A percentile compares a stretch with the other conserved stretches of the same genome.
phyloP scores from a whole-genome alignment of 2,113 vertebrate species.

The Indicator maculatus region DNA sequence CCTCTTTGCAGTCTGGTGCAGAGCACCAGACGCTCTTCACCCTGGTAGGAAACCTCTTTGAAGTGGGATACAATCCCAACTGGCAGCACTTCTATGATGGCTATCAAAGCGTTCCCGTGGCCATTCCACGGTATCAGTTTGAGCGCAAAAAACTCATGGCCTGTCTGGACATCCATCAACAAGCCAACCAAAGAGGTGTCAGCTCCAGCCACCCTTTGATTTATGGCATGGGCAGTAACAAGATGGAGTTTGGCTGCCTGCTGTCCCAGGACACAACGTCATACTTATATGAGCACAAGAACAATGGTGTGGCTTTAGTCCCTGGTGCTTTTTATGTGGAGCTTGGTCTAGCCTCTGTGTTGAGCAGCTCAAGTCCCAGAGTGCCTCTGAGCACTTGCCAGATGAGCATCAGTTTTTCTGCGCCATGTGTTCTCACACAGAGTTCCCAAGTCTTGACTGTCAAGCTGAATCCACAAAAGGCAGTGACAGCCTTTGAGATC shows the following conservation, averaged over 20 bases:
- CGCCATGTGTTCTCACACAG: slow-evolving; percentile 73
- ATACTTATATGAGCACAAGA: slow-evolving; percentile 84
- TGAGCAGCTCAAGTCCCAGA: slow-evolving; percentile 73
- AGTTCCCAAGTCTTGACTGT: slow-evolving; percentile 73
- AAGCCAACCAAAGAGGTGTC: slow-evolving; percentile 4
- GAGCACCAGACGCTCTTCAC: slow-evolving; percentile 75
- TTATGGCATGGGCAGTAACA: slow-evolving; percentile 35
- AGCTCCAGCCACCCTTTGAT: slow-evolving; percentile 68
- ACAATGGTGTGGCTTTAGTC: slow-evolving; percentile 76
- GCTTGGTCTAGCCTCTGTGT: slow-evolving; percentile 79
- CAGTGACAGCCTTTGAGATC: slow-evolving; percentile 75
- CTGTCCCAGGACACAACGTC: slow-evolving; percentile 65
- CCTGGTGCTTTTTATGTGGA: slow-evolving; percentile 84
- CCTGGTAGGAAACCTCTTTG: slow-evolving; percentile 80
- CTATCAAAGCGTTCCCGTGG: slow-evolving; percentile 74
- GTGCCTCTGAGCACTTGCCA: slow-evolving; percentile 72
- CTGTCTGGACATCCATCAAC: slow-evolving; percentile 71
- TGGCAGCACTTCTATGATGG: slow-evolving; percentile 82
- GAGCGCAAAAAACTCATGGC: slow-evolving; percentile 73
- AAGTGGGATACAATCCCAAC: slow-evolving; percentile 78
- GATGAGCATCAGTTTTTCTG: slow-evolving; percentile 79
- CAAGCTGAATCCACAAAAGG: slow-evolving; percentile 63
- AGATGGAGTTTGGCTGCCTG: slow-evolving; percentile 68
- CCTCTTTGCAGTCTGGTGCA: slow-evolving; percentile 74
- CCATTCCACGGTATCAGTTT: slow-evolving; percentile 84